Base-by-base conservation (phyloP, 2,888 invertebrate genomes). In the Pseudoips prasinana region DNA sequence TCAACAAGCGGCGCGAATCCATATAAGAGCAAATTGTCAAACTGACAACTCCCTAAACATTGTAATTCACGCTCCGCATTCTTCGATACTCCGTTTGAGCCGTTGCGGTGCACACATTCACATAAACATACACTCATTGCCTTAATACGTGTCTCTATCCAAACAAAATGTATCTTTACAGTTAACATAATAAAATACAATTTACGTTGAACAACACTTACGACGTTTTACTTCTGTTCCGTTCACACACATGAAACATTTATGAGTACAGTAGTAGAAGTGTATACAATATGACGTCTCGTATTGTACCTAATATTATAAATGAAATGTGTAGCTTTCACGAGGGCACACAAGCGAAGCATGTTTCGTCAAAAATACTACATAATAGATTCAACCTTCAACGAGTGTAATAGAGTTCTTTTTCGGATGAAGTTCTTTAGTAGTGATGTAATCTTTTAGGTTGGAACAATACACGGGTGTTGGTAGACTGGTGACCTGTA, bases 321-420 rank as follows among this genome's bases (percentile, higher is more conserved):
- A 85, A 85, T 80, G 85, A 86, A 85, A 86, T 83, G 85, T 87
- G 83, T 87, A 83, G 86, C 87, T 88, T 88, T 88, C 87, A 85
- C 87, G 71, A 68, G 65, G 54, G 77, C 85, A 84, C 86, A 87
- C 86, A 79, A 64, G 67, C 76, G 69, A 68, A 76, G 46, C 60
- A 52, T 50, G 72, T 75, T 74, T 68, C 62, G 63, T 58, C 57
- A 60, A 39, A 39, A 25, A 1, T 8, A 8, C 0, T 1, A 1
- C 34, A 53, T 10, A 23, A 1, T 2, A 70, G 38, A 53, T 49
- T 61, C 10, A 46, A 55, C 54, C 41, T 14, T 77, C 57, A 7
- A 0, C 0, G 0, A 0, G 2, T 0, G 0, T 0, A 0, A 0
- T 58, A 67, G 1, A 38, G 58, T 49, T 30, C 8, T 17, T 29